Evolutionary conservation across 2,113 vertebrate species (phyloP), one percentile per base, ranked within the genome.

Genomic region (Lipophrys pholis): DNA sequence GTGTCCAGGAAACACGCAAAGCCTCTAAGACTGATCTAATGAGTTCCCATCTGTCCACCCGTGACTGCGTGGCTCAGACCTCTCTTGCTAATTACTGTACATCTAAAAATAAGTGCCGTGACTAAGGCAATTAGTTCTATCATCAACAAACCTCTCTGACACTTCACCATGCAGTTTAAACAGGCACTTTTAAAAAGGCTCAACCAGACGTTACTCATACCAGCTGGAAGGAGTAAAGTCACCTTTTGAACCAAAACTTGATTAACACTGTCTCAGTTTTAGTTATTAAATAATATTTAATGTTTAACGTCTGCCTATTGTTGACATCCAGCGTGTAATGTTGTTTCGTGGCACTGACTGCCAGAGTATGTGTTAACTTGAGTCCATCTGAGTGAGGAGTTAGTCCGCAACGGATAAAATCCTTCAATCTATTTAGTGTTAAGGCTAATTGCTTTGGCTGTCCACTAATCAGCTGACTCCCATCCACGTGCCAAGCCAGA

Each of bases 1-100:
- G 81, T 76, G 64, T 78, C 69, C 66, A 57, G 72, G 64, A 74
- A 80, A 75, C 8, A 7, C 63, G 79, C 71, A 84, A 83, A 87
- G 78, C 68, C 61, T 58, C 58, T 81, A 71, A 82, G 77, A 46
- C 82, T 74, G 78, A 91, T 77, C 84, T 87, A 87, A 88, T 85
- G 73, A 81, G 65, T 70, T 71, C 55, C 85, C 85, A 86, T 90
- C 85, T 90, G 91, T 77, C 73, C 45, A 50, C 69, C 42, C 8
- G 41, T 73, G 52, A 73, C 39, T 30, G 6, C 5, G 21, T 56
- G 11, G 68, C 74, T 83, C 68, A 83, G 62, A 81, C 87, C 73
- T 71, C 69, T 80, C 63, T 69, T 59, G 72, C 83, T 79, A 73
- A 86, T 87, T 81, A 84, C 14, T 39, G 72, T 42, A 35, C n/a